Conservation (phyloP, 2,113 vertebrate species). For the Ciconia stormi region DNA sequence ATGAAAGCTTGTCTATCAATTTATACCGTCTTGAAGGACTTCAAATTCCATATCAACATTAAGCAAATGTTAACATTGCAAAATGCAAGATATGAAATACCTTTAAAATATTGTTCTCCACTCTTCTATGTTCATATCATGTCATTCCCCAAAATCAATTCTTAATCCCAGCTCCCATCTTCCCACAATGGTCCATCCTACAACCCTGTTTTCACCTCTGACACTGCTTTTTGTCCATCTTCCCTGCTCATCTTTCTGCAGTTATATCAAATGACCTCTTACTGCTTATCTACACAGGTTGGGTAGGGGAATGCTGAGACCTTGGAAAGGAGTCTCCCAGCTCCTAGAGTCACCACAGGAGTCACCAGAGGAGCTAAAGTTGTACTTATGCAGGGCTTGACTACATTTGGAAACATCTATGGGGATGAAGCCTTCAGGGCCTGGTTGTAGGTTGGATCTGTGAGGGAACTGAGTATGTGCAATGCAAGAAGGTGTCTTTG, state of each 20-base stretch:
- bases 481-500: not conserved
- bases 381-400: fast-evolving
- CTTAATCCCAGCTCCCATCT: not conserved
- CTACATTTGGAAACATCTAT: not conserved
- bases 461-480: not conserved
- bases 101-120: not conserved
- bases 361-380: not conserved
- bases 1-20: not conserved
- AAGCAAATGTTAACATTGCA: not conserved
- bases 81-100: not conserved
- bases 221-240: not conserved
- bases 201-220: not conserved
- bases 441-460: not conserved
- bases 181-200: not conserved
- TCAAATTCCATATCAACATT: not conserved
- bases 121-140: not conserved
- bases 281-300: not conserved
- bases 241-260: not conserved
- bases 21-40: not conserved
- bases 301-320: not conserved
- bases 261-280: not conserved
- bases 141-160: not conserved
- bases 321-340: not conserved
- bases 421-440: not conserved
- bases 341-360: not conserved